phyloP scores from a whole-genome alignment of 2,797 vertebrate genomes.

The Siniperca scherzeri region DNA sequence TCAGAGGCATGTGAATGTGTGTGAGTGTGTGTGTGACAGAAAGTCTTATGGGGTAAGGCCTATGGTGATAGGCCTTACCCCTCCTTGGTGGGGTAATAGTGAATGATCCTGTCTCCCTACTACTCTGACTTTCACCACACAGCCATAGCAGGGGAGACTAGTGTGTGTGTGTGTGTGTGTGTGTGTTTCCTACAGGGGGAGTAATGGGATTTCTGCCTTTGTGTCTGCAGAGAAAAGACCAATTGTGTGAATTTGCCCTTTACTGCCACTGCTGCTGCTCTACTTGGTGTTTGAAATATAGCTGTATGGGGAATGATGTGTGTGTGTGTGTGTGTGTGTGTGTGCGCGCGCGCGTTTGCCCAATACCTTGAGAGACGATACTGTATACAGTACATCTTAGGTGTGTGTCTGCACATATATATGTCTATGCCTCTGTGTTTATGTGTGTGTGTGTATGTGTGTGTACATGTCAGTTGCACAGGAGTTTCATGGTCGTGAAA shows the following conservation, averaged over 20 bases:
- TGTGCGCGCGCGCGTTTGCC: background rate
- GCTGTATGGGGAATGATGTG: conserved; percentile 1
- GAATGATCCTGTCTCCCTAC: conserved; percentile 58
- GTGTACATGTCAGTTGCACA: no score
- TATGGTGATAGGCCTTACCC: conserved; percentile 34
- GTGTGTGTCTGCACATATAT: background rate
- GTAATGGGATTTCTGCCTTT: conserved; percentile 65
- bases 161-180: conserved; percentile 3
- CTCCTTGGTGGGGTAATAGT: conserved; percentile 53
- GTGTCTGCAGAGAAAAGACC: conserved; percentile 54
- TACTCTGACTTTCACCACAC: conserved; percentile 37
- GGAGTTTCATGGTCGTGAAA: background rate
- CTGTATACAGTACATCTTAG: background rate
- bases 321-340: conserved; percentile 13
- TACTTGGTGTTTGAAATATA: conserved; percentile 52
- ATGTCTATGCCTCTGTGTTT: no score
- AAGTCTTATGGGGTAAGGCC: conserved; percentile 30
- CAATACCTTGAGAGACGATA: background rate
- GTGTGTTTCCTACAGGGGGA: conserved; percentile 36
- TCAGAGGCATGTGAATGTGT: background rate
- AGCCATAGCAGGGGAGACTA: conserved; percentile 1
- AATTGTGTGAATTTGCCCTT: conserved; percentile 65
- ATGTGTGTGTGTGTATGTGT: background rate
- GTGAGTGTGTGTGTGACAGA: background rate
- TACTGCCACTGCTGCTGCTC: conserved; percentile 42